These are phyloP conservation scores for Monochamus saltuarius DNA, from an alignment of 1,140 invertebrate species.

Conservation along the genomic window DNA sequence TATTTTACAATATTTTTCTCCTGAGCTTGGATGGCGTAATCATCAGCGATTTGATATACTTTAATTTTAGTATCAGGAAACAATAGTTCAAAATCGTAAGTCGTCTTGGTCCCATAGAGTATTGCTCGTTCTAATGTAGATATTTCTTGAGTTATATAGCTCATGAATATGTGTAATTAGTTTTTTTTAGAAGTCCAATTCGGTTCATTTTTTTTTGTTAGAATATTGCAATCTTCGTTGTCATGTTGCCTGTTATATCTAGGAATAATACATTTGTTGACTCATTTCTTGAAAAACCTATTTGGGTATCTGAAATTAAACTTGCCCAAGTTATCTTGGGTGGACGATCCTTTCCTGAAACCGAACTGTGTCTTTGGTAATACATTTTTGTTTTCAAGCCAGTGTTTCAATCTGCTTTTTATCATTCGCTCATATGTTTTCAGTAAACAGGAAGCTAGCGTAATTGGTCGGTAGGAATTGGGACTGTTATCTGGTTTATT, in stretches of 20 bases:
- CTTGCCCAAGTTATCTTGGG: conserved; percentile 1
- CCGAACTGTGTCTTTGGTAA: conserved; percentile 6
- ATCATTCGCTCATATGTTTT: conserved; percentile 17
- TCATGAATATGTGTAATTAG: too few species aligned
- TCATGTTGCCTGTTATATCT: not conserved
- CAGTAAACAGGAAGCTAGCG: conserved; percentile 6
- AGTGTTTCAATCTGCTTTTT: conserved; percentile 10
- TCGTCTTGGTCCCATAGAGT: not conserved
- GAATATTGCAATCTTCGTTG: not conserved
- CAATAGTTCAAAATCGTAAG: too few species aligned
- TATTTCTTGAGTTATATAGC: not conserved
- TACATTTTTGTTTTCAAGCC: not conserved
- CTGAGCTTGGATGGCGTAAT: too few species aligned
- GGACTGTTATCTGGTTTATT: not conserved
- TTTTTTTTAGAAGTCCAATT: not conserved
- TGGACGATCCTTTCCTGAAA: not conserved
- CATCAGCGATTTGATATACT: too few species aligned
- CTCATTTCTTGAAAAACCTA: not conserved
- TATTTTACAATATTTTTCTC: too few species aligned
- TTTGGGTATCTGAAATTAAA: conserved; percentile 8
- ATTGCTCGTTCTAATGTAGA: not conserved
- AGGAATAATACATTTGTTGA: not conserved
- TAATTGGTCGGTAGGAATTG: conserved; percentile 9
- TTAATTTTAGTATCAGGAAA: too few species aligned
- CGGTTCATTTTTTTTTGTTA: not conserved